Evolutionary conservation across 2,113 vertebrate genomes (phyloP).

Genomic region (Pseudolaguvia tuberculata): DNA sequence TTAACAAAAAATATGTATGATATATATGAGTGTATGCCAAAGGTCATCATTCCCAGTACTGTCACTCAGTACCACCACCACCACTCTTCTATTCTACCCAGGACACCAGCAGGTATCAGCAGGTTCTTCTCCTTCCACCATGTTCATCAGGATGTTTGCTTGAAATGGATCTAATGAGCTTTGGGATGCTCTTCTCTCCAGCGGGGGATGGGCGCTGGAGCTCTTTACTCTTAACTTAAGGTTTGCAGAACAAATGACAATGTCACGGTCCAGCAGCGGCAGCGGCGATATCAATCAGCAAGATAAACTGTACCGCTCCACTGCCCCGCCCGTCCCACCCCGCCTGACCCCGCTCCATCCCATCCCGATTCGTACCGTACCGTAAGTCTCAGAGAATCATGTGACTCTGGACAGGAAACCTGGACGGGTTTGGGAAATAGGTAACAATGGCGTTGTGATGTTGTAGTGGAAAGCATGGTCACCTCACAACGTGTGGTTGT

Average conservation of each 20-base stretch:
- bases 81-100: slow-evolving; percentile 42
- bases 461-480: no score
- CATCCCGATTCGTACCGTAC: slow-evolving; percentile 55
- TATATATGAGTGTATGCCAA: no score
- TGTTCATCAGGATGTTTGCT: slow-evolving; percentile 50
- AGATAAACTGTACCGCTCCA: slow-evolving; percentile 66
- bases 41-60: neutral
- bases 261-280: slow-evolving; percentile 66
- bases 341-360: slow-evolving; percentile 58
- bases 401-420: slow-evolving; percentile 51
- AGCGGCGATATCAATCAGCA: slow-evolving; percentile 60
- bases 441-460: no score
- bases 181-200: slow-evolving; percentile 60
- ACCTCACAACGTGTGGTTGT: no score
- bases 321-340: slow-evolving; percentile 58
- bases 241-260: slow-evolving; percentile 72
- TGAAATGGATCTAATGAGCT: slow-evolving; percentile 65
- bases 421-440: slow-evolving; percentile 46
- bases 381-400: slow-evolving; percentile 49
- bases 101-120: slow-evolving; percentile 41
- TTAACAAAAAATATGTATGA: no score
- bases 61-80: slow-evolving; percentile 38
- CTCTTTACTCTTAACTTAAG: slow-evolving; percentile 58
- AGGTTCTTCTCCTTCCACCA: slow-evolving; percentile 32
- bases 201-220: slow-evolving; percentile 60